Conservation (phyloP, 2,113 vertebrate genomes). For the Phoenicopterus ruber region DNA sequence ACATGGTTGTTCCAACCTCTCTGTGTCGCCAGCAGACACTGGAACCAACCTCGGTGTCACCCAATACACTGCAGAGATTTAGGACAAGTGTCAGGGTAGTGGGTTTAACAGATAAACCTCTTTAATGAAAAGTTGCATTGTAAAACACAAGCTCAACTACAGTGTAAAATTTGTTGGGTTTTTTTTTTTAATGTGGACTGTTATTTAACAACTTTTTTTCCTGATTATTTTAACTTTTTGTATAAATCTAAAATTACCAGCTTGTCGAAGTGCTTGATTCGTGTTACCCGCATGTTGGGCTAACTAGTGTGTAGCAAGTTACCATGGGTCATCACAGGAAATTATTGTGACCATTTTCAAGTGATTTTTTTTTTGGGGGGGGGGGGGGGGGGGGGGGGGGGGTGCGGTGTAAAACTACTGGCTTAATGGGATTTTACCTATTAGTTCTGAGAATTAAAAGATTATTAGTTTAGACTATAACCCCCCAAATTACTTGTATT, state of each 20-base stretch:
- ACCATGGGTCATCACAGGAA: neutral
- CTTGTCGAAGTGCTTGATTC: neutral
- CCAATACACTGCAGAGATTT: neutral
- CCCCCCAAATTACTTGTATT: constrained; percentile 9
- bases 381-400: too few species aligned
- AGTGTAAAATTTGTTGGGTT: neutral
- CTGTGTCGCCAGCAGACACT: neutral
- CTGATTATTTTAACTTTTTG: neutral
- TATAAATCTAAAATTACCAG: neutral
- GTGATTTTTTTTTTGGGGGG: too few species aligned
- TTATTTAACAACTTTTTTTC: neutral
- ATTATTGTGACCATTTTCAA: neutral
- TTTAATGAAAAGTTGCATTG: neutral
- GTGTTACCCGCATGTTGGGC: neutral
- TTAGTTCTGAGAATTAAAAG: neutral
- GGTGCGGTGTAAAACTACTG: neutral
- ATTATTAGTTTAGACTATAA: neutral
- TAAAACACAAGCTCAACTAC: neutral
- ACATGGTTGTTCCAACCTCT: neutral
- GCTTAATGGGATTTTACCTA: neutral
- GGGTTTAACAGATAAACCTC: neutral
- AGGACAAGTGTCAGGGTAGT: neutral
- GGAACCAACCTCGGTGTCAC: neutral
- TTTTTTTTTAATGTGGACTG: neutral
- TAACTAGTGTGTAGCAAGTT: neutral